These are phyloP conservation scores for Drosophila affinis DNA, from an alignment of 2,888 invertebrate genomes.

Conservation along the genomic window DNA sequence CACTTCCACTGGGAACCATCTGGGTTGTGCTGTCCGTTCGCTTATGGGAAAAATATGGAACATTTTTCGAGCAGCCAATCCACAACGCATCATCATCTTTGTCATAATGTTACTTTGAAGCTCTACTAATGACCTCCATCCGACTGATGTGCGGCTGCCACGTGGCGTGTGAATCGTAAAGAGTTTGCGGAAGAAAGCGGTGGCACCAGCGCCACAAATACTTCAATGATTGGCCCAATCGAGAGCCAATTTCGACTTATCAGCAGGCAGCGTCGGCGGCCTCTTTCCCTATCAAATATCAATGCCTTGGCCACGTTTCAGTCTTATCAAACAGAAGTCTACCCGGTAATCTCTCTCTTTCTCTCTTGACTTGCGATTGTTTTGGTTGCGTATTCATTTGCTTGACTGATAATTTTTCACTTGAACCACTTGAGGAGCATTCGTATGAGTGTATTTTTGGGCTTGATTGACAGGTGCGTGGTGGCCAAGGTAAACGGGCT, in stretches of 20 bases:
- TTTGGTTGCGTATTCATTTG: background rate
- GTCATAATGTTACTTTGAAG: background rate
- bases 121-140: background rate
- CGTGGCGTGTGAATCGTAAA: slow-evolving; percentile 52
- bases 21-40: no score
- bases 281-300: slow-evolving; percentile 22
- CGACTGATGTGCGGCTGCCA: slow-evolving; percentile 43
- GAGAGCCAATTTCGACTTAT: slow-evolving; percentile 37
- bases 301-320: slow-evolving; percentile 50
- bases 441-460: background rate
- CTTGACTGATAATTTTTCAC: slow-evolving; percentile 60
- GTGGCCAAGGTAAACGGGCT: slow-evolving; percentile 62
- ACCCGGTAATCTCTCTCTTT: background rate
- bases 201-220: background rate
- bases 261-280: slow-evolving; percentile 11
- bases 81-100: no score
- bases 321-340: slow-evolving; percentile 49
- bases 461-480: slow-evolving; percentile 68
- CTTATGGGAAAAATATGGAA: no score
- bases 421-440: slow-evolving; percentile 34
- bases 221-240: slow-evolving; percentile 8
- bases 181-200: background rate
- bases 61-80: no score
- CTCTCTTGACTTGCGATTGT: slow-evolving; percentile 1
- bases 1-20: no score